Conservation (phyloP, 2,113 vertebrate genomes). For the Megaptera novaeangliae region DNA sequence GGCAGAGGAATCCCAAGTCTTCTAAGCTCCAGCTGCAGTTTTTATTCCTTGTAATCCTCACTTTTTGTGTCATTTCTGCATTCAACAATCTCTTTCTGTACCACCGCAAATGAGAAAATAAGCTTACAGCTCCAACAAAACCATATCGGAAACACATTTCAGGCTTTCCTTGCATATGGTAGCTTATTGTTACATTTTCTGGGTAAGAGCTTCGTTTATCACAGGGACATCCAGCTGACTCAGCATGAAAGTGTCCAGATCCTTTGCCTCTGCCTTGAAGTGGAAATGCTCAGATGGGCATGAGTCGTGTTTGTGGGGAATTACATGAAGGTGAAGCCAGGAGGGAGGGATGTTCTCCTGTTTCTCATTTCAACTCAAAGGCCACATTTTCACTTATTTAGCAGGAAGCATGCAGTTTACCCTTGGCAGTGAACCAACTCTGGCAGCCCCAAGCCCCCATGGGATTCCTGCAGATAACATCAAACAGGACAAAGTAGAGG, state of each 20-base stretch:
- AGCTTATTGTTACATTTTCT: background rate
- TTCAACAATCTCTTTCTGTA: background rate
- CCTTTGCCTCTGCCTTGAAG: background rate
- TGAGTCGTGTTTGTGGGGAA: background rate
- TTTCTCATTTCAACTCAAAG: constrained; percentile 38
- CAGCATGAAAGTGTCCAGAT: background rate
- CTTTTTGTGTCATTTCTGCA: background rate
- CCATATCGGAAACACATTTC: background rate
- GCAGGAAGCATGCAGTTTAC: background rate
- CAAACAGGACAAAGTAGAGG: constrained; percentile 41
- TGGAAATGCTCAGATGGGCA: background rate
- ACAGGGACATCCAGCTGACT: background rate
- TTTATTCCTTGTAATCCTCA: background rate
- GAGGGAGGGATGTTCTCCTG: background rate
- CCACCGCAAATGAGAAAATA: background rate
- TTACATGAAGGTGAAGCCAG: background rate
- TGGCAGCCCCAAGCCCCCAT: background rate
- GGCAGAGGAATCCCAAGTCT: accelerated
- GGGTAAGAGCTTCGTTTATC: background rate
- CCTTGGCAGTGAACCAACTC: background rate
- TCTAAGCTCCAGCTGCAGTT: background rate
- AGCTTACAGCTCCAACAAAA: background rate
- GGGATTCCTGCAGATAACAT: constrained; percentile 45
- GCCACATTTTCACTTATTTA: constrained; percentile 1
- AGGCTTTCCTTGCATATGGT: too few relatives aligned